Base-by-base conservation (phyloP, 2,797 vertebrate species). In the Dicrostonyx torquatus region DNA sequence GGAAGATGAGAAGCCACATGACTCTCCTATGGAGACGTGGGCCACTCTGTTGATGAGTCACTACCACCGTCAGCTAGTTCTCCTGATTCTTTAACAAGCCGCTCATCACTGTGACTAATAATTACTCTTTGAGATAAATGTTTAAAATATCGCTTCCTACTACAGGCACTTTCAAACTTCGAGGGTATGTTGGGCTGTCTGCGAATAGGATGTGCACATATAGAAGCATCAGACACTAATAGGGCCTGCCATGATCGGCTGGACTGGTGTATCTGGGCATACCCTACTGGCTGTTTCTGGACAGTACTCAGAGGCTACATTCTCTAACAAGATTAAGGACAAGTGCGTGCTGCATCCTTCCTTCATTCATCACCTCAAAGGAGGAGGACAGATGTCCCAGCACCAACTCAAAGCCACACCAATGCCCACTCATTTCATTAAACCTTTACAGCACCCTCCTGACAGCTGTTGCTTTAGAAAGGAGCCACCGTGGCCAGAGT, bases 131-230 rank as follows among this genome's bases (percentile, higher is more conserved):
- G 93, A 94, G 87, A 94, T 95, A 96, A 96, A 96, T 97, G 96
- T 97, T 97, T 97, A 87, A 97, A 97, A 97, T 97, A 94, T 96
- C 94, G 95, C 90, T 73, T 92, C 80, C 73, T 80, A 34, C 91
- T 89, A 97, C 76, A 94, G 37, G 3, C 88, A 60, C 76, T 92
- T 90, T 96, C 75, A 90, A 93, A 95, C 66, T 83, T 96, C 92
- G 92, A 80, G 73, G 88, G 62, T 58, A 50, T 85, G 24, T n/a
- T 84, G 76, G 72, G 24, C 80, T 92, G 76, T 43, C 43, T 80
- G 24, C 18, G 43, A 43, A 77, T 40, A 60, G 84, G 80, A 82
- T 22, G 37, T 0, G 2, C 83, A 87, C 31, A n/a, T 64, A 86
- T 8, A 55, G 87, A 89, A 31, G 17, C 20, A 43, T 85, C 34